phyloP scores from a whole-genome alignment of 2,888 invertebrate species.

The Sussaba pulchella region DNA sequence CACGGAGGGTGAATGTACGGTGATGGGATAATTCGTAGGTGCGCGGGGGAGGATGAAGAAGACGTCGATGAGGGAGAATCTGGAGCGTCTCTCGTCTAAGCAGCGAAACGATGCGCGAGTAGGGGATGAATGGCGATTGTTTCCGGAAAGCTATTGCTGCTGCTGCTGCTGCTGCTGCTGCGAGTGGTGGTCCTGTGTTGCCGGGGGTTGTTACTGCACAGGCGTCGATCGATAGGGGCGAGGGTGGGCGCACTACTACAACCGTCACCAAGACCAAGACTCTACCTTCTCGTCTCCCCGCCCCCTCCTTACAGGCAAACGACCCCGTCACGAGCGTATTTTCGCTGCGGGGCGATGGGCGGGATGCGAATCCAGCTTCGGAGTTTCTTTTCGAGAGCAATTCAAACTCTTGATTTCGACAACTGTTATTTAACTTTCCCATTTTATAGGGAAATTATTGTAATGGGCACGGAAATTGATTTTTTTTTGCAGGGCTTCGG shows the following conservation, averaged over 20 bases:
- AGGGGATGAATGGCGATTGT: constrained; percentile 73
- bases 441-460: no score
- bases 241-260: constrained; percentile 68
- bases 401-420: no score
- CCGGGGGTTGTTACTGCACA: constrained; percentile 76
- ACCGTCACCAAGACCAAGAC: constrained; percentile 38
- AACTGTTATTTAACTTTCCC: no score
- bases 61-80: constrained; percentile 8
- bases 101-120: constrained; percentile 82
- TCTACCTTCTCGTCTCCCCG: constrained; percentile 10
- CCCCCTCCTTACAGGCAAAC: not conserved
- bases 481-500: no score
- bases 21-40: not conserved
- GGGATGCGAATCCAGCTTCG: constrained; percentile 5
- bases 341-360: not conserved
- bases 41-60: not conserved
- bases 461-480: no score
- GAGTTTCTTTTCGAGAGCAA: not conserved
- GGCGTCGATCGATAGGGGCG: constrained; percentile 80
- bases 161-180: constrained; percentile 47
- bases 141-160: constrained; percentile 68
- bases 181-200: constrained; percentile 66
- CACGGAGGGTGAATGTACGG: not conserved
- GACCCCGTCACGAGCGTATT: constrained; percentile 29
- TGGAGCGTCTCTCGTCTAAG: constrained; percentile 71